These are phyloP conservation scores for Rhingia rostrata DNA, from an alignment of 2,888 invertebrate genomes.

Conservation along the genomic window DNA sequence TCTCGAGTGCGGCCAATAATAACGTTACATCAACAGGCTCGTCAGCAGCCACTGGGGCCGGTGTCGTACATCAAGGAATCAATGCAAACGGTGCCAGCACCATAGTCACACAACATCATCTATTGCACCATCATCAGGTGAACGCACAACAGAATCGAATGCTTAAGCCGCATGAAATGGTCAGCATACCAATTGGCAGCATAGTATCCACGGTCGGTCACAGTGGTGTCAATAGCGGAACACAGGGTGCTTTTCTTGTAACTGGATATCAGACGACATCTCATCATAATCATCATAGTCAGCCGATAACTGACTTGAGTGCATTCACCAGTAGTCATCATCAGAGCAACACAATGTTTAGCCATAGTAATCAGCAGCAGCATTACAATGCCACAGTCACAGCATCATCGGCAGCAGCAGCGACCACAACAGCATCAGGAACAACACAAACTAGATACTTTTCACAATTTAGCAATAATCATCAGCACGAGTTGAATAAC, in stretches of 20 bases:
- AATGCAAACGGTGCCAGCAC: conserved; percentile 71
- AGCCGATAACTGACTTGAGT: conserved; percentile 67
- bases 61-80: conserved; percentile 54
- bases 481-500: conserved; percentile 62
- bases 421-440: conserved; percentile 72
- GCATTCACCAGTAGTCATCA: conserved; percentile 75
- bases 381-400: conserved; percentile 68
- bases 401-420: conserved; percentile 62
- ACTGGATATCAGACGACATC: conserved; percentile 73
- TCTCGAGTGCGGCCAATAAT: conserved; percentile 63
- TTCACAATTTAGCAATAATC: conserved; percentile 75
- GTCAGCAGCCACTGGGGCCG: conserved; percentile 57
- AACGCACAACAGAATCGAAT: conserved; percentile 73
- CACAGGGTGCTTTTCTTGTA: conserved; percentile 76
- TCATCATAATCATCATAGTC: conserved; percentile 69
- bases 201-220: conserved; percentile 77
- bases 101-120: conserved; percentile 75
- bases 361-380: conserved; percentile 76
- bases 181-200: conserved; percentile 81
- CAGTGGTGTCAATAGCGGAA: conserved; percentile 72
- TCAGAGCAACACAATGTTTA: conserved; percentile 74
- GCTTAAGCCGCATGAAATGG: conserved; percentile 82
- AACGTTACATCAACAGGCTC: conserved; percentile 62
- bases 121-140: conserved; percentile 70
- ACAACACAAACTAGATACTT: conserved; percentile 74